A percentile compares a stretch with the other conserved stretches of the same genome.
Conservation (phyloP, 2,888 invertebrate genomes). For the Magallana nippona region DNA sequence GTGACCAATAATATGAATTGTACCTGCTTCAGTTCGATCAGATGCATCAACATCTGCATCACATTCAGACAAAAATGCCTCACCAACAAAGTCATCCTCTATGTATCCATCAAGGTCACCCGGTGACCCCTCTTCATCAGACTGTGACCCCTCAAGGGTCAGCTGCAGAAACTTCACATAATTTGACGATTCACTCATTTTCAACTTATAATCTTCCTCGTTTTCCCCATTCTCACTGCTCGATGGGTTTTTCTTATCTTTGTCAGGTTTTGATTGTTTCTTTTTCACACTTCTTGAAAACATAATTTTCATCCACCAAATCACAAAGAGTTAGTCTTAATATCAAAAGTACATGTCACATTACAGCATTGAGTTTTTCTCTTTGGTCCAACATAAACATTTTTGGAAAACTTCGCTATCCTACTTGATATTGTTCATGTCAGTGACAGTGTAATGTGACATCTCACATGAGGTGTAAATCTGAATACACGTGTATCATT, state of each 20-base stretch:
- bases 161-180: constrained; percentile 63
- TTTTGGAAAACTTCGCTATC: too few relatives aligned
- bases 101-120: constrained; percentile 61
- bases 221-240: constrained; percentile 10
- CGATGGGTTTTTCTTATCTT: background rate
- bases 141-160: constrained; percentile 56
- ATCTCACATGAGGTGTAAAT: constrained; percentile 3
- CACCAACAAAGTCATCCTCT: constrained; percentile 60
- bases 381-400: too few relatives aligned
- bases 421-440: too few relatives aligned
- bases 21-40: constrained; percentile 52
- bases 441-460: background rate
- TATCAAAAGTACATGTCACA: background rate
- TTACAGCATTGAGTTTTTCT: background rate
- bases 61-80: constrained; percentile 51
- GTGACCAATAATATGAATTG: background rate
- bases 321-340: background rate
- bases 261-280: background rate
- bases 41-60: constrained; percentile 41
- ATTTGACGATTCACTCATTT: constrained; percentile 63
- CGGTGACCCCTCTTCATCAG: constrained; percentile 57
- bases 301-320: background rate
- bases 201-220: constrained; percentile 47
- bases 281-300: constrained; percentile 1
- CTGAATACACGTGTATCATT: background rate